These are phyloP conservation scores for Gopherus evgoodei DNA, from an alignment of 2,113 vertebrate species.

Conservation along the genomic window DNA sequence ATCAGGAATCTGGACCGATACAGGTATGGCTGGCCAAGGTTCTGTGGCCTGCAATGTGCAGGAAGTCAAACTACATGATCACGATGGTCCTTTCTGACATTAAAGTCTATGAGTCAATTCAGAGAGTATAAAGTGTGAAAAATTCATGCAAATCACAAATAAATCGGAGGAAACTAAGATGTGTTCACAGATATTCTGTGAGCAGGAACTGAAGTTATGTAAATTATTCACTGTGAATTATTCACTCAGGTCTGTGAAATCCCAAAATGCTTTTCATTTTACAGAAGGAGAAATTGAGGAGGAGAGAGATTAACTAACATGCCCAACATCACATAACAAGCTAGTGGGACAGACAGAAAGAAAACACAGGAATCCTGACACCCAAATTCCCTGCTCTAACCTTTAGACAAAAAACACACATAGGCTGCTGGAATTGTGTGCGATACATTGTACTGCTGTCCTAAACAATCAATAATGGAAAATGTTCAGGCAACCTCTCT, in stretches of 20 bases:
- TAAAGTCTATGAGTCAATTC: neutral
- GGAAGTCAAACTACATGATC: neutral
- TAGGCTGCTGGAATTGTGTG: neutral
- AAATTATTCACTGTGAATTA: neutral
- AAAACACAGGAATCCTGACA: neutral
- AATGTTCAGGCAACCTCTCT: neutral
- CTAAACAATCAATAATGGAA: neutral
- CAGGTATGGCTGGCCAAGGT: neutral
- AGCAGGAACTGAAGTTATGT: neutral
- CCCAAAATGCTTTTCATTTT: neutral
- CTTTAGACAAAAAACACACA: neutral
- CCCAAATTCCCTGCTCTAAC: neutral
- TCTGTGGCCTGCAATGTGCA: neutral
- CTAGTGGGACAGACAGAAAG: neutral
- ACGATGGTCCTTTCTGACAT: neutral
- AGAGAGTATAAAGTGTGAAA: neutral
- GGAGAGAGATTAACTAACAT: neutral
- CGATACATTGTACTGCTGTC: neutral
- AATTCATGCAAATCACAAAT: accelerated
- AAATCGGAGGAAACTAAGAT: neutral
- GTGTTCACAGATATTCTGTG: neutral
- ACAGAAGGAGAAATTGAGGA: neutral
- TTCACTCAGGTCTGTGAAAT: neutral
- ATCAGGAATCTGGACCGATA: neutral
- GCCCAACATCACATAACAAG: neutral